Conservation (phyloP, 2,888 invertebrate genomes). For the Apodemia hepburni region DNA sequence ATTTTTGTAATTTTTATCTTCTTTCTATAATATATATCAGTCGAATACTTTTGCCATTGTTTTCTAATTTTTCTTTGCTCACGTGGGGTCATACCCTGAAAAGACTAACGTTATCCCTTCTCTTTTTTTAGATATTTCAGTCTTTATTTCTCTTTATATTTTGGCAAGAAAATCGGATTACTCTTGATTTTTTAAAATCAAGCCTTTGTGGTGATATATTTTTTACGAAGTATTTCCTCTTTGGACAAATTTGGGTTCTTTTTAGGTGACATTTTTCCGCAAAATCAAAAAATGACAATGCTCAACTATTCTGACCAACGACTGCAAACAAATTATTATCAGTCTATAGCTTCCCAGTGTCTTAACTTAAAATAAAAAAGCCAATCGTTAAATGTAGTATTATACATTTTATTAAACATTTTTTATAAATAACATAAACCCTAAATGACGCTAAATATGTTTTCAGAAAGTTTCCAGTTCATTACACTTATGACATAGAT, state of each 20-base stretch:
- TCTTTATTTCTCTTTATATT: neutral
- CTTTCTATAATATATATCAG: neutral
- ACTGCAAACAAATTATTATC: neutral
- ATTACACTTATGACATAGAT: neutral
- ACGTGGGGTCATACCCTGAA: slow-evolving; percentile 4
- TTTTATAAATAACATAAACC: neutral
- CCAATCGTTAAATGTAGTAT: neutral
- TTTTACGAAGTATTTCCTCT: neutral
- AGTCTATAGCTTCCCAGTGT: neutral
- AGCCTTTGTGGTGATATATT: neutral
- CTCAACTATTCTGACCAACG: neutral
- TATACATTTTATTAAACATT: neutral
- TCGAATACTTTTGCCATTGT: neutral
- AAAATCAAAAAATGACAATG: neutral
- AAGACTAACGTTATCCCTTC: neutral
- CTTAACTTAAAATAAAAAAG: neutral
- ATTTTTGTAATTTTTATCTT: neutral
- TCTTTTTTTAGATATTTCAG: slow-evolving; percentile 4
- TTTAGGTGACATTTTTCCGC: slow-evolving; percentile 5
- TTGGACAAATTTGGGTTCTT: neutral
- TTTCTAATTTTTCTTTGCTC: slow-evolving; percentile 9
- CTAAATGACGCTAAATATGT: neutral
- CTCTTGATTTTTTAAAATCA: slow-evolving; percentile 1
- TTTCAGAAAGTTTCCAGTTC: neutral
- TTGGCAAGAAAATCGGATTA: neutral